Evolutionary conservation across 2,797 vertebrate species (phyloP), one percentile per base, ranked within the genome.

Genomic region (Melanotaenia pygmaea): DNA sequence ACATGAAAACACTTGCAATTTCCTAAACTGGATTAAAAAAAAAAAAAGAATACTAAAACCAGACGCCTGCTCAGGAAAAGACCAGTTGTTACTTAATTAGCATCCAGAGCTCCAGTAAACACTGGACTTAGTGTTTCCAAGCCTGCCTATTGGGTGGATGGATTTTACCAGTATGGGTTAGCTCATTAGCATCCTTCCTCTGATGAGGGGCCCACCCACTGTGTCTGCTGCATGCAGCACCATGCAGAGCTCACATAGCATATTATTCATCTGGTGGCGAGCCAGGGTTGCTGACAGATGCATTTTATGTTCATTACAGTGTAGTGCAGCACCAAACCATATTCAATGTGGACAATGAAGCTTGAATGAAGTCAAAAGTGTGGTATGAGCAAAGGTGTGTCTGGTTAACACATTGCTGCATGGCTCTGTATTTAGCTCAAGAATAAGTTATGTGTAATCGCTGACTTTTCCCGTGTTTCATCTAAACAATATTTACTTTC

Each of bases 121-220:
- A 91, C 70, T 88, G 86, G 86, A 88, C 86, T 82, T 89, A 84
- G 77, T 84, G 84, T 88, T 92, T 89, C 83, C 61, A 22, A 84
- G 80, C 57, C 79, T 70, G 83, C 76, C 80, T 81, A 85, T 79
- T 82, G 83, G 81, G 79, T 79, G 58, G 80, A 84, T 77, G 81
- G 81, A 75, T 81, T 86, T 80, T 81, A 86, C 82, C 86, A 85
- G 88, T 81, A 81, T 57, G 86, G 86, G 74, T 86, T 86, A 84
- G 77, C 86, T 90, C 84, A 87, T 91, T 91, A 91, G 90, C 90
- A 89, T 92, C 80, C 83, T 86, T 83, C 82, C 82, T 76, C 82
- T 84, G 91, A 92, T 81, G 72, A 84, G 86, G 78, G 81, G 93
- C 88, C 93, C 93, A 93, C 93, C 89, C 93, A 94, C 86, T 83